Base-by-base conservation (phyloP, 2,113 vertebrate genomes). In the Meriones unguiculatus region DNA sequence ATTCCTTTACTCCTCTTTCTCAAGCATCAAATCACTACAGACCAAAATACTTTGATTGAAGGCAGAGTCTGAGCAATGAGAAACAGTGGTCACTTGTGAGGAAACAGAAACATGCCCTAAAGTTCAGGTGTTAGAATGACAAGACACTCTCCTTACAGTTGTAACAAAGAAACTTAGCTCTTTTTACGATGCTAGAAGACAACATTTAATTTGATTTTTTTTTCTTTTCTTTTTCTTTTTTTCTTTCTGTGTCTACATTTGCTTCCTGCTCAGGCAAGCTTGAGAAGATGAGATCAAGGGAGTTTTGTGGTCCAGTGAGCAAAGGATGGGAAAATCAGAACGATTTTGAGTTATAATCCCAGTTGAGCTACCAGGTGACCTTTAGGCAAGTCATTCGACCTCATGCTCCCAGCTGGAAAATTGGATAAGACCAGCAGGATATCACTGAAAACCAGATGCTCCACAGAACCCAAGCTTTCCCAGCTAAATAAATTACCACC, bases 271-370 rank as follows among this genome's bases (percentile, higher is more conserved):
- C 46, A 97, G 30, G 38, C 3, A 7, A 96, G 76, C 93, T 97
- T 92, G 93, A 96, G 82, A 97, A 89, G 54, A 91, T 52, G 17
- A 52, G 76, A 96, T 95, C 86, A 97, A 98, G 95, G 30, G 28
- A 1, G 54, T 96, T 93, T 95, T 96, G 96, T 98, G 91, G 28
- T 97, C 87, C 62, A 84, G 20, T 95, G 93, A 88, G 72, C 97
- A 98, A 97, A 97, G 95, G 88, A 96, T 97, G 97, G 95, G 97
- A 95, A 95, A 97, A 59, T 89, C 95, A 97, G 87, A 96, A 98
- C 88, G 86, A 97, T 97, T 96, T 22, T 80, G 91, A 96, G 77
- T 97, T 92, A 95, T 96, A 94, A 96, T 97, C 97, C 93, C 94
- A 95, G 87, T 89, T 90, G 94, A 98, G 97, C 88, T 97, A 97